Percentiles rank a stretch among this genome's conserved stretches.
Evolutionary conservation across 2,888 invertebrate species (phyloP).

Genomic region (Diarsia dahlii): DNA sequence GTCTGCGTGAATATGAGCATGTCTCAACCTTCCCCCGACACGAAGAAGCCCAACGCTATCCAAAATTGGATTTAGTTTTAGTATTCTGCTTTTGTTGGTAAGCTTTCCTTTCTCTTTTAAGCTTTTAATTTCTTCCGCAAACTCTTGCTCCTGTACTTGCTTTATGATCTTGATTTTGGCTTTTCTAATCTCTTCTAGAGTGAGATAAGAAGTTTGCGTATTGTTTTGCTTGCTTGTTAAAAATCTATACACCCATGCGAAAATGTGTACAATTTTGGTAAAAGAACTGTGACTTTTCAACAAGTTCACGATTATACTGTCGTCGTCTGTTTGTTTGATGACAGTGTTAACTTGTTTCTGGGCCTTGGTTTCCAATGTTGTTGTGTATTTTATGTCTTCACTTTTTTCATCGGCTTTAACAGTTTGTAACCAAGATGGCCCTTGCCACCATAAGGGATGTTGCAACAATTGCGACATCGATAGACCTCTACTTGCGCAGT

Average conservation of each 20-base stretch:
- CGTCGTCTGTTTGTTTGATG: not conserved
- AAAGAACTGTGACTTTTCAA: too few relatives aligned
- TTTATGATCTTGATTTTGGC: too few relatives aligned
- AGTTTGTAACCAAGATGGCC: too few relatives aligned
- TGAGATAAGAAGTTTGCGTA: conserved; percentile 13
- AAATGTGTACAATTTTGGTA: not conserved
- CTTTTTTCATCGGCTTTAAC: too few relatives aligned
- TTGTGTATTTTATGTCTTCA: not conserved
- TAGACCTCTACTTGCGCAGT: too few relatives aligned
- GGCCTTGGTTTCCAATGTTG: not conserved
- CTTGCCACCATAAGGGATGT: too few relatives aligned
- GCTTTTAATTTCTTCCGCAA: too few relatives aligned
- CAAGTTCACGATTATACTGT: conserved; percentile 1
- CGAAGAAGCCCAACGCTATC: conserved; percentile 49
- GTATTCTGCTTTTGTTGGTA: too few relatives aligned
- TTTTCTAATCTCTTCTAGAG: too few relatives aligned
- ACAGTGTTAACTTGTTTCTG: not conserved
- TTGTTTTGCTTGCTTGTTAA: conserved; percentile 50
- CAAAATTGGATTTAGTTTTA: conserved; percentile 45
- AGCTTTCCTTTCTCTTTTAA: too few relatives aligned
- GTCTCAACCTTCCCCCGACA: conserved; percentile 55
- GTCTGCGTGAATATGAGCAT: conserved; percentile 24
- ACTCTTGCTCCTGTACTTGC: too few relatives aligned
- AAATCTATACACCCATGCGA: conserved; percentile 5
- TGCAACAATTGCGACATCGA: too few relatives aligned